phyloP scores from a whole-genome alignment of 2,888 invertebrate species.

The Ganaspis brasiliensis region DNA sequence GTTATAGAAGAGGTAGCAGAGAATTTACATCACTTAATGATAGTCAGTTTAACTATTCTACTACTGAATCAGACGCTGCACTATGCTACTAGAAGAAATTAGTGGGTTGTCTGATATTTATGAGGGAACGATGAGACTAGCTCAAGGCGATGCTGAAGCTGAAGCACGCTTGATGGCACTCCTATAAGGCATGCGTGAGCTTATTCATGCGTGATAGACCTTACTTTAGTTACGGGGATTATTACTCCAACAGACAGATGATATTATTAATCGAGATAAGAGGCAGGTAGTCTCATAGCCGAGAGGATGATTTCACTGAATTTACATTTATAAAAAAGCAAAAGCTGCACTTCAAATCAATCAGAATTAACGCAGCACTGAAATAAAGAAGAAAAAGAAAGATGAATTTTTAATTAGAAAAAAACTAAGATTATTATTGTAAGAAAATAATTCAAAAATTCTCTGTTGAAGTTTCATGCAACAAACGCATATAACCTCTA shows the following conservation, averaged over 20 bases:
- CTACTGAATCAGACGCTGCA: background rate
- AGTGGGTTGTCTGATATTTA: conserved; percentile 32
- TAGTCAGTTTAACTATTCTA: background rate
- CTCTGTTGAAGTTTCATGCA: background rate
- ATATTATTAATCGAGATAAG: conserved; percentile 38
- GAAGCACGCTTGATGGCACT: conserved; percentile 16
- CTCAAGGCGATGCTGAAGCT: conserved; percentile 17
- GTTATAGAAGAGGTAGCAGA: background rate
- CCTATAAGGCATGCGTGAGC: conserved; percentile 9
- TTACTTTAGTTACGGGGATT: conserved; percentile 24
- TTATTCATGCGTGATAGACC: conserved; percentile 23
- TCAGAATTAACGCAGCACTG: background rate
- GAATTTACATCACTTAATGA: conserved; percentile 1
- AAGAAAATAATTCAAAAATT: background rate
- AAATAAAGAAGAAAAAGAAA: background rate
- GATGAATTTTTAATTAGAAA: background rate
- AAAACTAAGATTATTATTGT: no score
- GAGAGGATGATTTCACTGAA: conserved; percentile 6
- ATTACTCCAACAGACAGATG: conserved; percentile 30
- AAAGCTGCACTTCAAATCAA: background rate
- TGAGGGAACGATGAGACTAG: conserved; percentile 22
- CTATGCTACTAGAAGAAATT: conserved; percentile 24
- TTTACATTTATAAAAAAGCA: background rate
- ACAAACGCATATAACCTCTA: background rate
- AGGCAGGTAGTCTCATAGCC: background rate